Evolutionary conservation across 2,797 vertebrate genomes (phyloP).

Genomic region (Propithecus deckenii): DNA sequence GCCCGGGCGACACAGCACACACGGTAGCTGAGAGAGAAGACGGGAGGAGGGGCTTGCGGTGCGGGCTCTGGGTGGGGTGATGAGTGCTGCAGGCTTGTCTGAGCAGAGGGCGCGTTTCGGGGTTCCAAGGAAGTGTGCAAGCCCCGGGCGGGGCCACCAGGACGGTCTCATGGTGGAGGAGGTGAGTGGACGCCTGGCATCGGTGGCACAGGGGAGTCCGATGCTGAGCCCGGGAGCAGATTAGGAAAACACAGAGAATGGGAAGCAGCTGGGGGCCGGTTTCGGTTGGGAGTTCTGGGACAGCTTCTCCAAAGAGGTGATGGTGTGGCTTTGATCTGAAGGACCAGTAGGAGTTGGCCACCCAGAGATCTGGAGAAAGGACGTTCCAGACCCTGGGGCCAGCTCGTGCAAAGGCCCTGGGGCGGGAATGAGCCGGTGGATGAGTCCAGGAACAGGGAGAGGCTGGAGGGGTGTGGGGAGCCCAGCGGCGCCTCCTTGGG

Average conservation of each 20-base stretch:
- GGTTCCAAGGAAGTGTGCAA: background rate
- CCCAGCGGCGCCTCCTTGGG: background rate
- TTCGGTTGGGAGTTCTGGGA: too few species aligned
- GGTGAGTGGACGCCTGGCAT: background rate
- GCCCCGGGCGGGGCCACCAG: rapidly evolving
- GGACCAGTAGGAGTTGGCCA: background rate
- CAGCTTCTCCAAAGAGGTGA: too few species aligned
- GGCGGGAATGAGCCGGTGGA: too few species aligned
- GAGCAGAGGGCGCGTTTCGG: background rate
- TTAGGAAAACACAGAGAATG: rapidly evolving
- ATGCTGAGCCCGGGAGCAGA: background rate
- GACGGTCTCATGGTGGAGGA: rapidly evolving
- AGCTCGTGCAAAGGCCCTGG: background rate
- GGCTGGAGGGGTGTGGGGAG: rapidly evolving
- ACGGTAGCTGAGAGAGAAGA: background rate
- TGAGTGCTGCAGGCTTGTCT: rapidly evolving
- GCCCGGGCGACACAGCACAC: too few species aligned
- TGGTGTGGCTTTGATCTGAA: too few species aligned
- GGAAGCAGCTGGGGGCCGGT: too few species aligned
- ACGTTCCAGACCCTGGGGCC: rapidly evolving
- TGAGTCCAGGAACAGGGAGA: too few species aligned
- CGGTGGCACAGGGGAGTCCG: too few species aligned
- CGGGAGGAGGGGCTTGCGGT: rapidly evolving
- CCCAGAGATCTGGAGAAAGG: background rate
- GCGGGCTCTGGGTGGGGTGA: background rate